Percentiles rank a stretch among this genome's conserved stretches.
Evolutionary conservation across 2,888 invertebrate species (phyloP).

Genomic region (Drosophila suboccidentalis): DNA sequence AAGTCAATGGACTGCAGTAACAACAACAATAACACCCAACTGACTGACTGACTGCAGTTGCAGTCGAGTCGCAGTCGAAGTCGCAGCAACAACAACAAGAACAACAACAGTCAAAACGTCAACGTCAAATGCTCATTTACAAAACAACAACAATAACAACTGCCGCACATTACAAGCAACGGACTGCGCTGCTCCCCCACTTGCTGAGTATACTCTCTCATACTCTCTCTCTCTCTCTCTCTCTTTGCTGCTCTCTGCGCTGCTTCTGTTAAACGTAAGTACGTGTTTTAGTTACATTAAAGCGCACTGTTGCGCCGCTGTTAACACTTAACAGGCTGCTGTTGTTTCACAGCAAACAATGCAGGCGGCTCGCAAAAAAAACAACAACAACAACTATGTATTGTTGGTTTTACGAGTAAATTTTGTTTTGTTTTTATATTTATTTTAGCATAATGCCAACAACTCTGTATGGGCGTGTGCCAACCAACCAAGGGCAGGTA

Average conservation of each 20-base stretch:
- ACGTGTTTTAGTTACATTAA: slow-evolving; percentile 36
- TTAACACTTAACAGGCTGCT: slow-evolving; percentile 46
- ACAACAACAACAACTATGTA: slow-evolving; percentile 26
- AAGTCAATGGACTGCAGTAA: slow-evolving; percentile 69
- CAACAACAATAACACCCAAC: slow-evolving; percentile 38
- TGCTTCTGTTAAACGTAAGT: slow-evolving; percentile 29
- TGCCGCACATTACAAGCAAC: slow-evolving; percentile 49
- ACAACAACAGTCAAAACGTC: slow-evolving; percentile 59
- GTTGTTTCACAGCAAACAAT: slow-evolving; percentile 41
- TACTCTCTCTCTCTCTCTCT: slow-evolving; percentile 23
- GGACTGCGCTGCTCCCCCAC: slow-evolving; percentile 49
- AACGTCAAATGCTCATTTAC: slow-evolving; percentile 64
- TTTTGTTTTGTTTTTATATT: slow-evolving; percentile 22
- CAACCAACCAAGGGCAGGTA: slow-evolving; percentile 25
- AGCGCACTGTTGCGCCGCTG: slow-evolving; percentile 57
- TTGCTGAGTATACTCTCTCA: slow-evolving; percentile 40
- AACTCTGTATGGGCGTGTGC: slow-evolving; percentile 33
- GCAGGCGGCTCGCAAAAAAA: background rate
- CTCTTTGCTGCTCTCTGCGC: slow-evolving; percentile 27
- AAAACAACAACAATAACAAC: slow-evolving; percentile 36
- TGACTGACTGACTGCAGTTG: slow-evolving; percentile 36
- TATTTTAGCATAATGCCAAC: slow-evolving; percentile 43
- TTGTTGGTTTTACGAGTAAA: slow-evolving; percentile 32
- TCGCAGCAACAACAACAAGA: slow-evolving; percentile 17
- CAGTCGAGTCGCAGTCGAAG: slow-evolving; percentile 16